phyloP scores from a whole-genome alignment of 92 coral and sea anemone genomes.

The Parazoanthus atlanticus region DNA sequence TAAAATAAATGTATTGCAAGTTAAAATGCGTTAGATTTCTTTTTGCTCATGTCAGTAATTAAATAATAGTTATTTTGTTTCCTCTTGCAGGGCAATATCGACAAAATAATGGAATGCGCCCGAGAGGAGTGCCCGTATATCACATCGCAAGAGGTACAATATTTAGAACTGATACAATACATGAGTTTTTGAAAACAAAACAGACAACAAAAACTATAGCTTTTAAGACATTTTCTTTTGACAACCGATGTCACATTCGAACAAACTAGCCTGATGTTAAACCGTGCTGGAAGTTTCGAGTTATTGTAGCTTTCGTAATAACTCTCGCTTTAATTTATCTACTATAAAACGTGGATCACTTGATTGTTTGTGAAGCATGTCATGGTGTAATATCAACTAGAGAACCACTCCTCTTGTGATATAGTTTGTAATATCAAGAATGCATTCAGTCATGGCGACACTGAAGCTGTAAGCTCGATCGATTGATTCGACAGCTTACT shows the following conservation, averaged over 20 bases:
- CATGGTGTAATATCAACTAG: neutral
- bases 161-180: neutral
- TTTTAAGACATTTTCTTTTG: neutral
- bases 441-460: neutral
- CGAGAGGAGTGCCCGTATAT: conserved; percentile 92
- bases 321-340: neutral
- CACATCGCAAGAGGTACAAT: conserved; percentile 80
- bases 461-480: neutral
- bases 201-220: neutral
- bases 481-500: neutral
- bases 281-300: neutral
- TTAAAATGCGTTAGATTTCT: neutral
- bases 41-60: no score
- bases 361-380: neutral
- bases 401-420: neutral
- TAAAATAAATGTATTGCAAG: neutral
- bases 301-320: no score
- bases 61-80: neutral
- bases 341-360: neutral
- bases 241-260: neutral
- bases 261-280: neutral
- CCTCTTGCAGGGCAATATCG: conserved; percentile 71
- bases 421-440: neutral
- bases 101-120: conserved; percentile 88
- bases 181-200: neutral